Percentiles rank a stretch among this genome's conserved stretches.
Conservation (phyloP, 2,113 vertebrate genomes). For the Neoarius graeffei region DNA sequence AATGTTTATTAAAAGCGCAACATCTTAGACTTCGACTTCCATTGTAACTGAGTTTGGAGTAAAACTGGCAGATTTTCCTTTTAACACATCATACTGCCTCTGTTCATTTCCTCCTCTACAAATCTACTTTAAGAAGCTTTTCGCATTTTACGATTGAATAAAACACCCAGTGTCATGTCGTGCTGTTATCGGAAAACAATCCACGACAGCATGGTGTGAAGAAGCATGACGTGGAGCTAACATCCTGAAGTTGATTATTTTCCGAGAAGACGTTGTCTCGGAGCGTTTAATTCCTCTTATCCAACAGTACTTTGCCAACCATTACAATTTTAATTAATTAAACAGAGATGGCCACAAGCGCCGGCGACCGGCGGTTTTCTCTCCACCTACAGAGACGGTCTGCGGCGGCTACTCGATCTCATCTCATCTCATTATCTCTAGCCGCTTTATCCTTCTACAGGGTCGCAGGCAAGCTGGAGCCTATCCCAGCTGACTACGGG, state of each 20-base stretch:
- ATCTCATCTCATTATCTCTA: too few species aligned
- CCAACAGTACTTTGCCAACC: background rate
- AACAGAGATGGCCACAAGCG: too few species aligned
- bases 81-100: background rate
- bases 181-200: background rate
- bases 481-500: too few species aligned
- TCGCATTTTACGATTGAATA: background rate
- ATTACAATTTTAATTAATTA: background rate
- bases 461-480: too few species aligned
- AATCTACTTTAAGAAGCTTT: background rate
- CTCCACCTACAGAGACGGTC: too few species aligned
- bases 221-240: background rate
- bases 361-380: too few species aligned
- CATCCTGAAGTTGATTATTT: background rate
- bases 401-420: too few species aligned
- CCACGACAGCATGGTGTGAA: background rate
- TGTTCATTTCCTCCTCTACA: background rate
- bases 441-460: too few species aligned
- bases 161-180: background rate
- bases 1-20: background rate
- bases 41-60: too few species aligned
- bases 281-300: background rate
- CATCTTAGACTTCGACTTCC: background rate
- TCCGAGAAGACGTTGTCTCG: background rate
- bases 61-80: background rate